These are phyloP conservation scores for Amblyopsis rosae DNA, from an alignment of 2,113 vertebrate species.

Conservation along the genomic window DNA sequence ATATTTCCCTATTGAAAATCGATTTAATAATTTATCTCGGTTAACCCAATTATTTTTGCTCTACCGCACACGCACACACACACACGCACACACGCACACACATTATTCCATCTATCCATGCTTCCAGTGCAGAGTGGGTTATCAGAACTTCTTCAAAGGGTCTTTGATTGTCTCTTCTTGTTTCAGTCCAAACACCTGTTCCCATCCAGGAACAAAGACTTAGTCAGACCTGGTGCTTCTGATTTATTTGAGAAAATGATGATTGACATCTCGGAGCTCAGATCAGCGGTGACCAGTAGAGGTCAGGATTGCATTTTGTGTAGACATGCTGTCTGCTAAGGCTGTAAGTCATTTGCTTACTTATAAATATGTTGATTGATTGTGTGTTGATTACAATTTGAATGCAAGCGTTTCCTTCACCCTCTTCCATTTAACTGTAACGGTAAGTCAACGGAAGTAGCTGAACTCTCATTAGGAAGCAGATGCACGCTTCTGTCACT, in stretches of 20 bases:
- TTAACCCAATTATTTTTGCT: background rate
- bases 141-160: constrained; percentile 65
- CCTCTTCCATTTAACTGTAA: background rate
- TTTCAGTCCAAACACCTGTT: constrained; percentile 58
- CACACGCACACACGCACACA: constrained; percentile 26
- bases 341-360: background rate
- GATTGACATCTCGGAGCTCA: background rate
- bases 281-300: constrained; percentile 54
- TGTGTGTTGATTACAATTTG: background rate
- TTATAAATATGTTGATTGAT: background rate
- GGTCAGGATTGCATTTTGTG: constrained; percentile 52
- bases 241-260: constrained; percentile 5
- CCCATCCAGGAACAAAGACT: constrained; percentile 15
- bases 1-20: background rate
- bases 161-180: constrained; percentile 36
- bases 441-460: too few relatives aligned
- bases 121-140: constrained; percentile 23
- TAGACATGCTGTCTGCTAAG: background rate
- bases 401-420: background rate
- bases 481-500: too few relatives aligned
- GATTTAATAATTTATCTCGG: background rate
- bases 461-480: too few relatives aligned
- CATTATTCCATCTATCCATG: constrained; percentile 13
- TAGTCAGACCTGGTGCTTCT: constrained; percentile 9
- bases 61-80: background rate